Evolutionary conservation across 2,113 vertebrate genomes (phyloP), one percentile per base, ranked within the genome.

Genomic region (Megaceryle maxima): DNA sequence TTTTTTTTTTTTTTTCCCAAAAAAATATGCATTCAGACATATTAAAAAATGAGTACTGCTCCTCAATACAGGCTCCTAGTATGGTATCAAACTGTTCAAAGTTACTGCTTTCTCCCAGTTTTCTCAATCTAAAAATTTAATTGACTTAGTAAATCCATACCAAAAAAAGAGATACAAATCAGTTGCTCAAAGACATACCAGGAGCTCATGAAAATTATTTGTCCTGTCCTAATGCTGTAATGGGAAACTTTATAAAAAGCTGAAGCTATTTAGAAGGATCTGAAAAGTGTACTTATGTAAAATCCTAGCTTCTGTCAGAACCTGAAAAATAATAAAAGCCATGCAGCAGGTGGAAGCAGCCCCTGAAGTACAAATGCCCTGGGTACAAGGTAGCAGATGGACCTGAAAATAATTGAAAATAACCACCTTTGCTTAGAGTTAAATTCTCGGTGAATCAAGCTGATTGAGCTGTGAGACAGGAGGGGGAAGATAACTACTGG

Each of bases 341-440:
- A 26, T 1, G 2, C 68, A 87, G 74, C 51, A 64, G 82, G 48
- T 39, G 11, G 50, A 53, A 94, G 53, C 31, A 81, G 35, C 33
- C 51, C 90, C 60, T 81, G 76, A 88, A 78, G n/a, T 73, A 68
- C 10, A 48, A 12, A 50, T 90, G 64, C 37, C 17, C 1, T 44
- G 19, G 53, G 26, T 60, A 64, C 55, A 63, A 78, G 41, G 69
- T 78, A 94, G 33, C 60, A 88, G 73, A 46, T 9, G 4, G 31
- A 81, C 44, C 24, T 92, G 92, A 80, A 90, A 92, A 28, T 88
- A 77, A 91, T 59, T 77, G 69, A 74, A 76, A 92, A 85, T 83
- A 64, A 53, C 63, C 43, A 48, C 72, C 68, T 92, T 92, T 83
- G n/a, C 68, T 92, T 81, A 66, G 35, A 72, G 43, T 75, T 92